Base-by-base conservation (phyloP, 1,140 invertebrate genomes). In the Chrysoperla carnea region DNA sequence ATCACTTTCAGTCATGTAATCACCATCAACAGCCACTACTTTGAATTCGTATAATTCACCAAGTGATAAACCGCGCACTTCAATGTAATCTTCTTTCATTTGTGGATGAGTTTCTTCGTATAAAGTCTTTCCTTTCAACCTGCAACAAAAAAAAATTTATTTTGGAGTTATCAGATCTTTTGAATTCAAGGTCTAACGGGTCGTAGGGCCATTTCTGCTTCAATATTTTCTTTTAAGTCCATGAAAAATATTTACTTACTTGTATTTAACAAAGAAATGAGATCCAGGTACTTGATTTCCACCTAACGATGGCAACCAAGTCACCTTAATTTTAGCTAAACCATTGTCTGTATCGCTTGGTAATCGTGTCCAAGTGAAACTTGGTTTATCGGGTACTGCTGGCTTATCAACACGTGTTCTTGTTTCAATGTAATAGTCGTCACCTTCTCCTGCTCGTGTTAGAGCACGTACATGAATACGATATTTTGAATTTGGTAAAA, bases 11-110 rank as follows among this genome's bases (percentile, higher is more conserved):
- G 73, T 76, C 37, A 76, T 60, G 43, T 76, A 78, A 29, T 80
- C 69, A 2, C 91, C 91, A 62, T 96, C 93, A 36, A 93, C 88
- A 15, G 93, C 82, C 6, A 94, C 89, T 2, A 95, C 75, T 44
- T 79, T 73, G 55, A 99, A 79, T 51, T 95, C 84, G 57, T 98
- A 89, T 5, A 75, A 71, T 46, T 84, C 79, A n/a, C 84, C 87
- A 4, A 80, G 79, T 50, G 83, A 73, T 36, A 99, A 68, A 2
- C 82, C 84, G 15, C 73, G 69, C 11, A 95, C 66, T 41, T 82
- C 70, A 31, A 84, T 74, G 44, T 66, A 80, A 48, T 91, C 82
- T 43, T 78, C 75, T 40, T 79, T 72, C 37, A 77, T 71, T 51
- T 88, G 77, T 4, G 73, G 68, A 9, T 71, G 60, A 5, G 78